phyloP scores from a whole-genome alignment of 2,888 invertebrate genomes.

The Nemapogon koenigi region DNA sequence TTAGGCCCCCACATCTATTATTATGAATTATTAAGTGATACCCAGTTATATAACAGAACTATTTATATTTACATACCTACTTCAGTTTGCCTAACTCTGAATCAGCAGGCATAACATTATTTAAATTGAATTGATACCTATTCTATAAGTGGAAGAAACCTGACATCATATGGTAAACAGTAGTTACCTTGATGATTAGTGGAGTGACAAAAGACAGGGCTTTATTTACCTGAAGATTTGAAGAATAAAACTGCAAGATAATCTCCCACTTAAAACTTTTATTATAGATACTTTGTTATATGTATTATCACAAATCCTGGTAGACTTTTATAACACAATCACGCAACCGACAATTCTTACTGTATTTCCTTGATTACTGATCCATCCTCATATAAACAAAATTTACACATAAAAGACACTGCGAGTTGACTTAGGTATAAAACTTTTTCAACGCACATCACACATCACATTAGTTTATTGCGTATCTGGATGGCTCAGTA shows the following conservation, averaged over 20 bases:
- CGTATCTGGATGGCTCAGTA: conserved; percentile 60
- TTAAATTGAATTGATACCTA: too few species aligned
- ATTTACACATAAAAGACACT: conserved; percentile 63
- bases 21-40: too few species aligned
- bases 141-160: too few species aligned
- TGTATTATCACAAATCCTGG: conserved; percentile 78
- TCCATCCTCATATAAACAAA: conserved; percentile 57
- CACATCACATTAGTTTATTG: conserved; percentile 60
- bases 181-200: background rate
- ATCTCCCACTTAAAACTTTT: conserved; percentile 67
- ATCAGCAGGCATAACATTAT: too few species aligned
- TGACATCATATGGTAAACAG: background rate
- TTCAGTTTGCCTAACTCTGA: too few species aligned
- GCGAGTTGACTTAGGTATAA: conserved; percentile 56
- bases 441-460: conserved; percentile 51
- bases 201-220: conserved; percentile 1
- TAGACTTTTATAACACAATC: conserved; percentile 74
- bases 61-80: too few species aligned
- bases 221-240: conserved; percentile 39
- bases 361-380: conserved; percentile 59
- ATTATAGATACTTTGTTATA: conserved; percentile 71
- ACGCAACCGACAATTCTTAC: conserved; percentile 67
- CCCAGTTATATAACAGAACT: too few species aligned
- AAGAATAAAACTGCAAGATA: conserved; percentile 61
- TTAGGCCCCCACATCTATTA: too few species aligned